phyloP scores from a whole-genome alignment of 2,888 invertebrate genomes.

The Catocala fraxini region DNA sequence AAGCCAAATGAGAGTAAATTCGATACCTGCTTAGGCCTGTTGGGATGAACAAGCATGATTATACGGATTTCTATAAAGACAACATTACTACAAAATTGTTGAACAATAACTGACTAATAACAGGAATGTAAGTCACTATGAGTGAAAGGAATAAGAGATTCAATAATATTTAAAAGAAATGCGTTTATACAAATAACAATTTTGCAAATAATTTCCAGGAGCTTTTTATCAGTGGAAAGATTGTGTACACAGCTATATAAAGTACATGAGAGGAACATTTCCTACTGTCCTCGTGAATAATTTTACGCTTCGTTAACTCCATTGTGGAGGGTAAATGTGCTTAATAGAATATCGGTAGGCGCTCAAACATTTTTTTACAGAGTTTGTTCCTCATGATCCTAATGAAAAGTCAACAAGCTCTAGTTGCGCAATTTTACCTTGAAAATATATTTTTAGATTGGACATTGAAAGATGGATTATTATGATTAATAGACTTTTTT shows the following conservation, averaged over 20 bases:
- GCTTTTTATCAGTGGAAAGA: conserved; percentile 83
- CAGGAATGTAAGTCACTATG: conserved; percentile 63
- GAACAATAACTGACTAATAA: conserved; percentile 61
- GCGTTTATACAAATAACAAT: conserved; percentile 78
- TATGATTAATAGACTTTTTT: conserved; percentile 31
- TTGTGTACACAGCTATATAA: conserved; percentile 83
- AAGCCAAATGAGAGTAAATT: too few species aligned
- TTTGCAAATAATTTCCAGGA: conserved; percentile 79
- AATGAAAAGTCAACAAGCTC: conserved; percentile 72
- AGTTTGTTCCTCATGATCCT: conserved; percentile 44
- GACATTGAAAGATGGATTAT: conserved; percentile 65
- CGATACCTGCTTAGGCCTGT: too few species aligned
- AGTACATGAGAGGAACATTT: conserved; percentile 75
- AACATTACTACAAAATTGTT: too few species aligned
- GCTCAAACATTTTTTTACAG: conserved; percentile 51
- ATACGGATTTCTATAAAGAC: too few species aligned
- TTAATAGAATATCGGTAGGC: conserved; percentile 62
- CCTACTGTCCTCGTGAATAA: conserved; percentile 78
- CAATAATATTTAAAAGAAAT: conserved; percentile 65
- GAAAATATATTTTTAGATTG: conserved; percentile 54
- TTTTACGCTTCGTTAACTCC: conserved; percentile 82
- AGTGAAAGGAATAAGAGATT: conserved; percentile 67
- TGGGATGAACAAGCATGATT: too few species aligned
- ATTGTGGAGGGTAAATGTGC: conserved; percentile 75
- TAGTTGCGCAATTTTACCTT: conserved; percentile 45